Percentiles rank a stretch among this genome's conserved stretches.
These are phyloP conservation scores for Harpalus rufipes DNA, from an alignment of 2,888 invertebrate genomes.

Conservation along the genomic window DNA sequence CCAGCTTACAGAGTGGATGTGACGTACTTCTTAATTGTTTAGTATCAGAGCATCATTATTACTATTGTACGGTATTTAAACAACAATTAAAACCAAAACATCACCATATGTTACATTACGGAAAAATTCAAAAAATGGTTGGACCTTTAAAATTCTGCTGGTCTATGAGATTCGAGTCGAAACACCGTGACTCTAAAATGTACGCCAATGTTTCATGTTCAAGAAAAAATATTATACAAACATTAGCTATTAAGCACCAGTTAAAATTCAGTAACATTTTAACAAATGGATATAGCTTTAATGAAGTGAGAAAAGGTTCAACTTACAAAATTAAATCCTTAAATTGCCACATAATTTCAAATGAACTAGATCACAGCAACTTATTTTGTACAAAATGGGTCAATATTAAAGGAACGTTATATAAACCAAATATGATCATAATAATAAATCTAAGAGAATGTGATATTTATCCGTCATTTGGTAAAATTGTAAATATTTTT, in stretches of 20 bases:
- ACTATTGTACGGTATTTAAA: no score
- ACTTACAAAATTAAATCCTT: conserved; percentile 10
- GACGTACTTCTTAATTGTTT: no score
- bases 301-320: neutral
- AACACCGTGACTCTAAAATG: no score
- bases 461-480: conserved; percentile 12
- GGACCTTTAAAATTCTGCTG: no score
- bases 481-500: conserved; percentile 13
- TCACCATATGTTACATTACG: no score
- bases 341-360: neutral
- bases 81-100: no score
- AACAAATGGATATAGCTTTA: neutral
- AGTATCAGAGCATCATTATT: no score
- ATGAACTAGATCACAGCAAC: neutral
- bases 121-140: no score
- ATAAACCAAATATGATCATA: neutral
- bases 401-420: neutral
- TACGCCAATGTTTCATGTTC: neutral
- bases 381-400: neutral
- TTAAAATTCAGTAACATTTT: neutral
- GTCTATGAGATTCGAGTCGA: no score
- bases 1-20: no score
- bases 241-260: no score
- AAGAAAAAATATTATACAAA: neutral
- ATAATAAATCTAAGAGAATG: neutral